Conservation (phyloP, 2,888 invertebrate genomes). For the Acanthosepion lycidas region DNA sequence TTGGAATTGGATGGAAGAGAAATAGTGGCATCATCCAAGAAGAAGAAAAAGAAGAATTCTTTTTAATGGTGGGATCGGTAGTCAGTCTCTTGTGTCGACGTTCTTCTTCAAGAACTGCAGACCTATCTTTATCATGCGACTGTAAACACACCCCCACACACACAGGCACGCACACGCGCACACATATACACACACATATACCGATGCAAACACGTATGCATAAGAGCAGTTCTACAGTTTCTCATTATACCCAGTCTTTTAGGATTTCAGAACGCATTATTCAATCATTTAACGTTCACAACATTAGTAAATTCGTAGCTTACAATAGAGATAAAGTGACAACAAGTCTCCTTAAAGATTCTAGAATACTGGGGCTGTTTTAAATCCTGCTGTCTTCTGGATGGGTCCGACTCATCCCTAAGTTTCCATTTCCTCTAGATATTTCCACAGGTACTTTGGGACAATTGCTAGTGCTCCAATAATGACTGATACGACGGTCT, state of each 20-base stretch:
- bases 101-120: not conserved
- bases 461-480: no score
- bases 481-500: no score
- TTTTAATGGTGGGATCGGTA: not conserved
- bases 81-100: not conserved
- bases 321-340: no score
- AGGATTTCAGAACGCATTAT: no score
- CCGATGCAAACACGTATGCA: not conserved
- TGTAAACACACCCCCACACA: constrained; percentile 40
- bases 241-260: not conserved
- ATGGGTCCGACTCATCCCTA: no score
- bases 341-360: no score
- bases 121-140: constrained; percentile 44
- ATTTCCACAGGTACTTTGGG: no score
- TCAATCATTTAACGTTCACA: not conserved
- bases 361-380: no score
- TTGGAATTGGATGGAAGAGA: not conserved
- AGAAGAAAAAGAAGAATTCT: not conserved
- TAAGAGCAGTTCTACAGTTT: not conserved
- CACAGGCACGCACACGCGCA: not conserved
- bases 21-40: not conserved
- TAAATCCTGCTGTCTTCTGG: no score
- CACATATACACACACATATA: constrained; percentile 24
- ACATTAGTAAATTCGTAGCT: not conserved
- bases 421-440: no score